These are phyloP conservation scores for Choloepus didactylus DNA, from an alignment of 2,797 vertebrate species.

Conservation along the genomic window DNA sequence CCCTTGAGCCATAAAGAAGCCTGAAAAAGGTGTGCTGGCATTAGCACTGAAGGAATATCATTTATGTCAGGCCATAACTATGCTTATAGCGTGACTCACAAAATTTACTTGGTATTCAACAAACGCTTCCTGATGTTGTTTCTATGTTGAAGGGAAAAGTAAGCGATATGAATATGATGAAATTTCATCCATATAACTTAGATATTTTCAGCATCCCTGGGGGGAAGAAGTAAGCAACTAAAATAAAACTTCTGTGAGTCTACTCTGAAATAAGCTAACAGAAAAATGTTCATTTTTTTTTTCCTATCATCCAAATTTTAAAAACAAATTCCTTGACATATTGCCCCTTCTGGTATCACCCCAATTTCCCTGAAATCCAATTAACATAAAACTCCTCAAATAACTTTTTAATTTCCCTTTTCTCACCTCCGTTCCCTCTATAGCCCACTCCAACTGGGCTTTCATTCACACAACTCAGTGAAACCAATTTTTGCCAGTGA, in stretches of 20 bases:
- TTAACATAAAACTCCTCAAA: not conserved
- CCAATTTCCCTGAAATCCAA: not conserved
- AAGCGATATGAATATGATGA: not conserved
- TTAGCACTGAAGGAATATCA: not conserved
- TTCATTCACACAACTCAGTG: not conserved
- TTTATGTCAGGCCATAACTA: not conserved
- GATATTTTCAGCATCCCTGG: not conserved
- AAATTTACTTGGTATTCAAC: not conserved
- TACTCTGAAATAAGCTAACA: not conserved
- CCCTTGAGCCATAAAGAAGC: not conserved
- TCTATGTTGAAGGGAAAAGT: not conserved
- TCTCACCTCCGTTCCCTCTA: not conserved
- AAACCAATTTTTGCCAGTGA: not conserved
- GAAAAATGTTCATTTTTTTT: not conserved
- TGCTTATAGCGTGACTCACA: not conserved
- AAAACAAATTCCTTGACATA: not conserved
- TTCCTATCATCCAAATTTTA: not conserved
- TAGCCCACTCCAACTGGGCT: not conserved
- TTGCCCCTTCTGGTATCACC: not conserved
- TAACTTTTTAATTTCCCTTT: not conserved
- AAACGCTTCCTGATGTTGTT: not conserved
- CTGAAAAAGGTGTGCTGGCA: not conserved
- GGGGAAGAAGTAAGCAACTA: not conserved
- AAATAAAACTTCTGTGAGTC: not conserved
- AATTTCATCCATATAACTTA: not conserved